phyloP scores from a whole-genome alignment of 2,797 vertebrate species.

The Hybognathus amarus region DNA sequence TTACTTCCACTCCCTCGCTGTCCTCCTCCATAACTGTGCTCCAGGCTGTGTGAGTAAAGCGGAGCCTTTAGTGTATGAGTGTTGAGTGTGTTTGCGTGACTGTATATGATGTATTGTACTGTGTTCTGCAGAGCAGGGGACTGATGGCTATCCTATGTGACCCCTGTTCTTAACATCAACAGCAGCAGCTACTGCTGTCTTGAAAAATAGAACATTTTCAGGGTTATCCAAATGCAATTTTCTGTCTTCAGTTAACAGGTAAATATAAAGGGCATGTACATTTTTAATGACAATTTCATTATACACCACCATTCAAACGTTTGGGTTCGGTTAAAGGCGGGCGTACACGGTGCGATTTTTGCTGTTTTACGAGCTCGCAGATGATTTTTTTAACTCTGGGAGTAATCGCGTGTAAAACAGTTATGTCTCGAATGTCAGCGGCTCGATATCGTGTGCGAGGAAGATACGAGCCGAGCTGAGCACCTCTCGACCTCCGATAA shows the following conservation, averaged over 20 bases:
- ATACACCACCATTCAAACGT: not conserved
- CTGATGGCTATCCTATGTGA: conserved; percentile 42
- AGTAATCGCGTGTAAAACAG: no score
- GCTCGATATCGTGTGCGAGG: no score
- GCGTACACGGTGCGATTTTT: no score
- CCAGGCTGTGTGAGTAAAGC: conserved; percentile 44
- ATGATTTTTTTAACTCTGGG: no score
- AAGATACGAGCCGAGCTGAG: no score
- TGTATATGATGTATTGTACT: conserved; percentile 15
- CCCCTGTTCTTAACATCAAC: not conserved
- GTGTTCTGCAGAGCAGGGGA: conserved; percentile 14
- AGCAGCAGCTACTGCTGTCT: not conserved
- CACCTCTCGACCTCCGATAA: no score
- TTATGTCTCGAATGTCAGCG: no score
- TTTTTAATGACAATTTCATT: not conserved
- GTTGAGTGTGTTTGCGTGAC: not conserved
- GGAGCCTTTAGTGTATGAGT: conserved; percentile 13
- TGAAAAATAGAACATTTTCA: not conserved
- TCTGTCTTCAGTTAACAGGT: not conserved
- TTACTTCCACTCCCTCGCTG: conserved; percentile 37
- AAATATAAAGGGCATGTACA: not conserved
- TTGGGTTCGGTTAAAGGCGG: no score
- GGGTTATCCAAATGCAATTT: not conserved
- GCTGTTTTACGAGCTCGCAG: no score
- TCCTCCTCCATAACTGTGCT: conserved; percentile 23